phyloP scores from a whole-genome alignment of 2,888 invertebrate species.

The Aplocera efformata region DNA sequence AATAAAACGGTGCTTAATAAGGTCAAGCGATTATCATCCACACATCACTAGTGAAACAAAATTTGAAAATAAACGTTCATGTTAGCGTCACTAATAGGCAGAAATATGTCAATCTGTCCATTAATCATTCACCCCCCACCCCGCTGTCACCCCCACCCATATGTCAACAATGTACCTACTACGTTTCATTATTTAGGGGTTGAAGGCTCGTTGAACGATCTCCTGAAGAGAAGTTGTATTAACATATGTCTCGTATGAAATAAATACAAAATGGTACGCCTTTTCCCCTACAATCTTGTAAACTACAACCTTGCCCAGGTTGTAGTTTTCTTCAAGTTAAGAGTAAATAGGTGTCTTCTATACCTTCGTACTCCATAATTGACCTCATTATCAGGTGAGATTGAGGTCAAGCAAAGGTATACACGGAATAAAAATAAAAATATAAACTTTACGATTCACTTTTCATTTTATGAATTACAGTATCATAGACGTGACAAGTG shows the following conservation, averaged over 20 bases:
- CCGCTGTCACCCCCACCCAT: constrained; percentile 31
- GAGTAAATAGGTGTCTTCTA: no score
- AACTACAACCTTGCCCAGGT: no score
- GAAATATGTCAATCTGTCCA: constrained; percentile 60
- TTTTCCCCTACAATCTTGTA: no score
- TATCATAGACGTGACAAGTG: no score
- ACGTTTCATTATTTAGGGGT: constrained; percentile 58
- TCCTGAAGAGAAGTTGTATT: constrained; percentile 32
- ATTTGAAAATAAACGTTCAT: constrained; percentile 36
- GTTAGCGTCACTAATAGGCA: constrained; percentile 49
- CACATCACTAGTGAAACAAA: constrained; percentile 20
- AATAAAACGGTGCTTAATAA: neutral
- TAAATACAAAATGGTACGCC: constrained; percentile 12
- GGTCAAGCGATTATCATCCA: constrained; percentile 13
- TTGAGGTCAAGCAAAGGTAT: no score
- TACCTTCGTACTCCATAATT: no score
- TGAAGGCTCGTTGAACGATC: constrained; percentile 35
- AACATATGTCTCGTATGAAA: constrained; percentile 10
- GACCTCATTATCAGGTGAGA: no score
- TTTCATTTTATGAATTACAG: no score
- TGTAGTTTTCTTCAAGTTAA: no score
- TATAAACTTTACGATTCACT: no score
- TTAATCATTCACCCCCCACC: constrained; percentile 58
- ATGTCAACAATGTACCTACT: constrained; percentile 60
- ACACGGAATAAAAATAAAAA: no score